phyloP scores from a whole-genome alignment of 92 coral and sea anemone genomes.

The Paragorgia papillata region DNA sequence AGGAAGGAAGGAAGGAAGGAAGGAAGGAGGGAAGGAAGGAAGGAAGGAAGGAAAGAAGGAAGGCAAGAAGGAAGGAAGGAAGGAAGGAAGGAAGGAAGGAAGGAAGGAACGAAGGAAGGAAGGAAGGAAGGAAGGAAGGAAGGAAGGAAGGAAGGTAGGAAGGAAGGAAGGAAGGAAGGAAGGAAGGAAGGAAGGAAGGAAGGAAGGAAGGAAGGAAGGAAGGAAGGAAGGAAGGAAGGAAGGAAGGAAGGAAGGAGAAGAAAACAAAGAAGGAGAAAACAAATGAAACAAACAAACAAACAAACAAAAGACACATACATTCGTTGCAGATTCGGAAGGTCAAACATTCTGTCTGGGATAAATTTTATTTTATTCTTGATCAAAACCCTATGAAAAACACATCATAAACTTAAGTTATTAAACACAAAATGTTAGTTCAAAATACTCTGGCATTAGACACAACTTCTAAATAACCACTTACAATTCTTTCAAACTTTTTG shows the following conservation, averaged over 20 bases:
- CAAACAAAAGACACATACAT: conserved; percentile 63
- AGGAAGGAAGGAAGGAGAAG: not conserved
- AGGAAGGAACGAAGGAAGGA: not conserved
- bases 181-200: not conserved
- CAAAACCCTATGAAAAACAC: conserved; percentile 58
- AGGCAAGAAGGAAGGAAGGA: not conserved
- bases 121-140: conserved; percentile 1
- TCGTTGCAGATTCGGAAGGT: conserved; percentile 81
- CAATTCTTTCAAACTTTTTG: conserved; percentile 71
- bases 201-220: not conserved
- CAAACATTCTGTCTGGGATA: conserved; percentile 87
- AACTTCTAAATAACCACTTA: conserved; percentile 46
- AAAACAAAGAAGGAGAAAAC: not conserved
- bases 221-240: not conserved
- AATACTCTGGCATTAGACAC: not conserved
- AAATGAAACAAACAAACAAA: not conserved
- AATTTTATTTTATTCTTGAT: conserved; percentile 75
- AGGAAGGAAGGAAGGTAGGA: not conserved
- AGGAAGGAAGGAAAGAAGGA: not conserved
- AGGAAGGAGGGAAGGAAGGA: no score
- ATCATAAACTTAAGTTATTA: not conserved
- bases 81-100: conserved; percentile 4
- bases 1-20: no score
- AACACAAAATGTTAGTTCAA: not conserved
- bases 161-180: not conserved